These are phyloP conservation scores for Eonycteris spelaea DNA, from an alignment of 2,113 vertebrate species.

Conservation along the genomic window DNA sequence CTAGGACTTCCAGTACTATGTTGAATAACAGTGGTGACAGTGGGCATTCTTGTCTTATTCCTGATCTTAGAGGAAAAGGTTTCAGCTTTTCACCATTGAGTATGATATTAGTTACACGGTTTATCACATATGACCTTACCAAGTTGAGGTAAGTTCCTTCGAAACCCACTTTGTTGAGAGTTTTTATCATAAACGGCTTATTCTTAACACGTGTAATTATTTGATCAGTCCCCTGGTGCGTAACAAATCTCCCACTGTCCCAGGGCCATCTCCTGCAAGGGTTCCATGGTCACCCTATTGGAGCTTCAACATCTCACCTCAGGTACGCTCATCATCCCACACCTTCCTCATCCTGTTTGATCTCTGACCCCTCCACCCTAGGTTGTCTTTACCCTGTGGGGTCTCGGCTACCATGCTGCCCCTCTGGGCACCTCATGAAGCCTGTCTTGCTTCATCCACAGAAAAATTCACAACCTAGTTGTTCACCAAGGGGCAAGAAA, in stretches of 20 bases:
- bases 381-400: background rate
- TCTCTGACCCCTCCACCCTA: background rate
- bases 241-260: background rate
- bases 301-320: rapidly evolving
- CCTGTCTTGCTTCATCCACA: background rate
- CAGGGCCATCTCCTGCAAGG: rapidly evolving
- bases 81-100: too few relatives aligned
- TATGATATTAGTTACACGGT: too few relatives aligned
- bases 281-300: rapidly evolving
- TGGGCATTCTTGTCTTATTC: too few relatives aligned
- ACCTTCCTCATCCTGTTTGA: background rate
- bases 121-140: too few relatives aligned
- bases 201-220: background rate
- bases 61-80: too few relatives aligned
- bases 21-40: too few relatives aligned
- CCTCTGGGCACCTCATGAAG: background rate
- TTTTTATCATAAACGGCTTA: background rate
- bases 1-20: too few relatives aligned
- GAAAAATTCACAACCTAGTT: background rate
- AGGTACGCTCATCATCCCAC: rapidly evolving
- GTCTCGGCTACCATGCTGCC: background rate
- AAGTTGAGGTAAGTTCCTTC: too few relatives aligned
- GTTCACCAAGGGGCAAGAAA: background rate
- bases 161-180: too few relatives aligned
- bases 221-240: background rate